Conservation (phyloP, 2,888 invertebrate genomes). For the Vandiemenella viatica region DNA sequence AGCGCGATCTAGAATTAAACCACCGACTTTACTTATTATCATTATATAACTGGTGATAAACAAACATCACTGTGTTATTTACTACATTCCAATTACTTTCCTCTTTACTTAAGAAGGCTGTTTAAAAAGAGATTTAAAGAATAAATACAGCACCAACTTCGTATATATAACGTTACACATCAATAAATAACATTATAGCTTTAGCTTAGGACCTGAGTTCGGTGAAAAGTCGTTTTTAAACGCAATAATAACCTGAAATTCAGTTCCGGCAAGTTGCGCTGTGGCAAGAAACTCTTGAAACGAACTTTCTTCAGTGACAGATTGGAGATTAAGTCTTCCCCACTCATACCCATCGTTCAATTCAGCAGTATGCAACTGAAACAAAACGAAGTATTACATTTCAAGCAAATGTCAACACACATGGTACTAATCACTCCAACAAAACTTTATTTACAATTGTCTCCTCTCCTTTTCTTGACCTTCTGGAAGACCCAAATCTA, state of each 20-base stretch:
- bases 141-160: no score
- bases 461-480: constrained; percentile 48
- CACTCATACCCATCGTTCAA: constrained; percentile 82
- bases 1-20: no score
- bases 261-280: constrained; percentile 85
- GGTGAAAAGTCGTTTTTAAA: constrained; percentile 7
- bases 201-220: background rate
- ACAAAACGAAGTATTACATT: constrained; percentile 5
- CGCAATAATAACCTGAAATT: constrained; percentile 46
- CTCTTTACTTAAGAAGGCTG: no score
- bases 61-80: no score
- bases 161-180: no score
- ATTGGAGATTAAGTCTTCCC: constrained; percentile 77
- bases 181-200: background rate
- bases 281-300: constrained; percentile 92
- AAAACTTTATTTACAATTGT: constrained; percentile 47
- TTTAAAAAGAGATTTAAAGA: no score
- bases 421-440: background rate
- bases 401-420: background rate
- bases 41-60: no score
- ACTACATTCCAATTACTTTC: no score
- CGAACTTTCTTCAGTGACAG: constrained; percentile 90
- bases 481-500: constrained; percentile 45
- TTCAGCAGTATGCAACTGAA: constrained; percentile 68
- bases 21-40: no score